These are phyloP conservation scores for Anabacerthia variegaticeps DNA, from an alignment of 2,797 vertebrate genomes.

Conservation along the genomic window DNA sequence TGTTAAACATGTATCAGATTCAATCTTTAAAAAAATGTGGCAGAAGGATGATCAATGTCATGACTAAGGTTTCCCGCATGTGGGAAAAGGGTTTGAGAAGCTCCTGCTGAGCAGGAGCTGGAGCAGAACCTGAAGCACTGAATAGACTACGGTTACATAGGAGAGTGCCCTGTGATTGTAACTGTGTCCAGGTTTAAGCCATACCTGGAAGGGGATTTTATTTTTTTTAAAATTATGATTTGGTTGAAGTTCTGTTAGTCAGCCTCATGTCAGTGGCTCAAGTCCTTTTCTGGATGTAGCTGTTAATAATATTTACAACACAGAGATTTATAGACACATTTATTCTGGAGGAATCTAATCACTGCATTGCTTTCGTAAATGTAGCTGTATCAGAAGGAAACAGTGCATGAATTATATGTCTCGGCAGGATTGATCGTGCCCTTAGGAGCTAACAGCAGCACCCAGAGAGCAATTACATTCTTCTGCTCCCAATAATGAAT, in stretches of 20 bases:
- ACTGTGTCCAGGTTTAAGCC: not conserved
- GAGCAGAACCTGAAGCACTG: not conserved
- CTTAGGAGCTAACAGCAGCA: conserved; percentile 52
- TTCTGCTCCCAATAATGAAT: conserved; percentile 29
- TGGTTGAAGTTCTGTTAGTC: not conserved
- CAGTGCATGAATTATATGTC: conserved; percentile 46
- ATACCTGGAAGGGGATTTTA: not conserved
- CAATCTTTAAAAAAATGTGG: not conserved
- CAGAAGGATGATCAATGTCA: not conserved
- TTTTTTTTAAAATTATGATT: not conserved
- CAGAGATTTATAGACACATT: conserved; percentile 37
- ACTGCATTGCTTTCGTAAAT: conserved; percentile 18
- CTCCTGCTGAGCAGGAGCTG: not conserved
- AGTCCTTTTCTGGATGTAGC: not conserved
- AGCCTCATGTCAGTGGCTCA: not conserved
- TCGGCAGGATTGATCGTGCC: conserved; percentile 7
- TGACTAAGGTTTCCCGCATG: not conserved
- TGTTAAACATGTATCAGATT: not conserved
- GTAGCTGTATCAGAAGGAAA: conserved; percentile 30
- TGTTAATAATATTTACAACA: not conserved
- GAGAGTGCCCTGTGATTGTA: not conserved
- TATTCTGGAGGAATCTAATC: conserved; percentile 44
- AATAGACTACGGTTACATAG: not conserved
- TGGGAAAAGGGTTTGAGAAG: not conserved
- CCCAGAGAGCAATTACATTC: conserved; percentile 54